A percentile compares a stretch with the other conserved stretches of the same genome.
phyloP scores from a whole-genome alignment of 2,797 vertebrate species.

The Pteropus rufus region DNA sequence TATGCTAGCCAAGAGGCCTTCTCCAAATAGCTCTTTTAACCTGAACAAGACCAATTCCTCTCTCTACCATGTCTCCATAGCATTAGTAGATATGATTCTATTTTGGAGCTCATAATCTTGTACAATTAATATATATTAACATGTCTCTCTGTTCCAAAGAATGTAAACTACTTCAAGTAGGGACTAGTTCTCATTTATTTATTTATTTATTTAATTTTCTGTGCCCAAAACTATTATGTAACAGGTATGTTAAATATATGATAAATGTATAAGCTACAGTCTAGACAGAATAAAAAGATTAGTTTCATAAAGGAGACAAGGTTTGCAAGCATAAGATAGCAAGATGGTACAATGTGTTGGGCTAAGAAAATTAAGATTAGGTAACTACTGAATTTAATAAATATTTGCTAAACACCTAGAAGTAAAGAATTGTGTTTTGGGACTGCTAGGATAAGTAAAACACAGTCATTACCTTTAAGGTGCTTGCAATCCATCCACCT shows the following conservation, averaged over 20 bases:
- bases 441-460: neutral
- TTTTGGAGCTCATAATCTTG: neutral
- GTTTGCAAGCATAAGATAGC: neutral
- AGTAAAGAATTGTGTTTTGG: neutral
- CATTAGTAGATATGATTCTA: neutral
- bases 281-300: neutral
- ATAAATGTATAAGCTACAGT: neutral
- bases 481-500: neutral
- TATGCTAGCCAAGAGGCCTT: neutral
- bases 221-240: neutral
- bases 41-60: neutral
- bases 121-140: neutral
- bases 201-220: slow-evolving; percentile 1
- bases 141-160: neutral
- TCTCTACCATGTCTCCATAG: neutral
- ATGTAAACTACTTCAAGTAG: neutral
- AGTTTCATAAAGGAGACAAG: slow-evolving; percentile 20
- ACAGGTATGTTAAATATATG: neutral
- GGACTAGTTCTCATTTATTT: neutral
- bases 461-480: neutral
- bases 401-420: neutral
- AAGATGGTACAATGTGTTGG: neutral
- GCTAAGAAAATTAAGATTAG: slow-evolving; percentile 40
- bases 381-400: neutral
- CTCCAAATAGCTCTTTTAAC: slow-evolving; percentile 8